Percentiles rank a stretch among this genome's conserved stretches.
These are phyloP conservation scores for Acanthornis magna DNA, from an alignment of 2,797 vertebrate genomes.

Conservation along the genomic window DNA sequence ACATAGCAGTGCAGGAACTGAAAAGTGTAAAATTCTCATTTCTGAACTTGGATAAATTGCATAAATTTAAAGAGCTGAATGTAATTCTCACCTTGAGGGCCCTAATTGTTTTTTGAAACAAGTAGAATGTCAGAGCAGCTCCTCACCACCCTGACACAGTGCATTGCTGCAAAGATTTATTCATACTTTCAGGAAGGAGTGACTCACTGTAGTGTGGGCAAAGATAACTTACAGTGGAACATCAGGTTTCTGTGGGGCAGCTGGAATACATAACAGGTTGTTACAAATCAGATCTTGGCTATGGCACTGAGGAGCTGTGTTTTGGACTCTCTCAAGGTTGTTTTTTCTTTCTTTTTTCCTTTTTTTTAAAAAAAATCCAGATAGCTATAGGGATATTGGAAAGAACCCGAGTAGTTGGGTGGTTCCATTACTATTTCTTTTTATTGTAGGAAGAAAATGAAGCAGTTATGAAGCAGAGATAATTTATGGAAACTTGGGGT, in stretches of 20 bases:
- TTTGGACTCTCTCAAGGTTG: neutral
- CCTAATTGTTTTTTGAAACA: constrained; percentile 2
- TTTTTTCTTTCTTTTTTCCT: neutral
- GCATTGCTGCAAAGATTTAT: neutral
- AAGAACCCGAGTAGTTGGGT: neutral
- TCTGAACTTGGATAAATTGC: neutral
- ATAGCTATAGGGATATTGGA: neutral
- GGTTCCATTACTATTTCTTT: neutral
- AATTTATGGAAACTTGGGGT: neutral
- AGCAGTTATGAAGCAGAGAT: neutral
- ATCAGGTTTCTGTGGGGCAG: neutral
- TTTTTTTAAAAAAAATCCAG: neutral
- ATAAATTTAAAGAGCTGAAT: neutral
- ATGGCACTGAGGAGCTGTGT: neutral
- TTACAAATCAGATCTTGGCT: neutral
- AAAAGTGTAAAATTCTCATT: neutral
- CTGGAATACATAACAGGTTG: neutral
- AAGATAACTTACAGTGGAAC: neutral
- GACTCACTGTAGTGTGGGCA: neutral
- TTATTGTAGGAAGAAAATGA: neutral
- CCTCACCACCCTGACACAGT: neutral
- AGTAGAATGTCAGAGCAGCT: neutral
- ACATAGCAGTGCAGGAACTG: neutral
- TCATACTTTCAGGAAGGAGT: neutral
- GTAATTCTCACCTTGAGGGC: neutral